Conservation (phyloP, 2,113 vertebrate genomes). For the Uria lomvia region DNA sequence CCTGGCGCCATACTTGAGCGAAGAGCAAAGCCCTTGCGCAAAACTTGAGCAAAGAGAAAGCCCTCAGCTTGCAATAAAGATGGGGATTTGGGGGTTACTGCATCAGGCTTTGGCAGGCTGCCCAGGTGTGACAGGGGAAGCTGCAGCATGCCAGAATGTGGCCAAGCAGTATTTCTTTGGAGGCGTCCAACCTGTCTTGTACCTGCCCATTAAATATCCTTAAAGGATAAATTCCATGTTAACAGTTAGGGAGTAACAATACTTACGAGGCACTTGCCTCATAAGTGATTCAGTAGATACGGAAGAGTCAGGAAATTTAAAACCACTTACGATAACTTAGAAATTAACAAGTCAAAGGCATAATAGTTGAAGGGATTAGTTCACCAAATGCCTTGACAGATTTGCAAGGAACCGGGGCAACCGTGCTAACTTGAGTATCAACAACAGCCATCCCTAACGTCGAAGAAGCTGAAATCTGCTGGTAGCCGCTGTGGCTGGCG, state of each 20-base stretch:
- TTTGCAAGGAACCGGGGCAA: not conserved
- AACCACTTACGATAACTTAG: not conserved
- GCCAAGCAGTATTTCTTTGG: not conserved
- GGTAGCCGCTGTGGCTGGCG: not conserved
- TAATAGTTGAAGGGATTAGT: slow-evolving; percentile 32
- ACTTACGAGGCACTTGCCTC: not conserved
- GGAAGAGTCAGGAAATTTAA: slow-evolving; percentile 19
- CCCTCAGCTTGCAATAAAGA: not conserved
- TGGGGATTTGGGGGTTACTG: not conserved
- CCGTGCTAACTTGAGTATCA: not conserved
- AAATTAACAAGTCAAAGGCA: slow-evolving; percentile 3
- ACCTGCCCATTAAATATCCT: not conserved
- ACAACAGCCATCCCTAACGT: not conserved
- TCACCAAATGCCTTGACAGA: not conserved
- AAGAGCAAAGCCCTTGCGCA: not conserved
- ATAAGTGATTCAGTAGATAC: slow-evolving; percentile 20
- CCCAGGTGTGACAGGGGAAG: not conserved
- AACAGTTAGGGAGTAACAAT: slow-evolving; percentile 22
- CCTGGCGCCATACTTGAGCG: not conserved
- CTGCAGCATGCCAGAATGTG: not conserved
- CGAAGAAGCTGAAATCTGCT: not conserved
- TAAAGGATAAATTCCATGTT: not conserved
- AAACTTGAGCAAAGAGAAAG: not conserved
- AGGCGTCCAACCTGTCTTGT: not conserved
- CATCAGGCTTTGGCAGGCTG: not conserved